Evolutionary conservation across 1,140 invertebrate genomes (phyloP).

Genomic region (Olivierus martensii): DNA sequence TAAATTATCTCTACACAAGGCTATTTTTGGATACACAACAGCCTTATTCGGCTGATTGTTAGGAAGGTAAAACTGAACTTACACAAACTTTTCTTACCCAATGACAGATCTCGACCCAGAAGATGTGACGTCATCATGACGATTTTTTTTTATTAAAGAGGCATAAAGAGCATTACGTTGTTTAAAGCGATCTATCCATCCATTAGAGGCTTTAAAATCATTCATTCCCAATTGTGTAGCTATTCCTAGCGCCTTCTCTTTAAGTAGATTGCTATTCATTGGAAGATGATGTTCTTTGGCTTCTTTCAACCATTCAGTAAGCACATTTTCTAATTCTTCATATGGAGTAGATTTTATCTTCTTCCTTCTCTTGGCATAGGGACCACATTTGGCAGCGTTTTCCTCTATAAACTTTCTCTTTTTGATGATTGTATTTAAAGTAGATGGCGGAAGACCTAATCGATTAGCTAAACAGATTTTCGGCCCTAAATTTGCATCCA

Average conservation of each 20-base stretch:
- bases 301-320: not conserved
- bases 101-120: no score
- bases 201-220: not conserved
- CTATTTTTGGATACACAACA: no score
- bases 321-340: not conserved
- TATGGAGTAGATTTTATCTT: not conserved
- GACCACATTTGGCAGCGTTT: not conserved
- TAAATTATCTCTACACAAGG: no score
- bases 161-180: not conserved
- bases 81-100: no score
- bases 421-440: not conserved
- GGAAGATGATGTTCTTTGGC: not conserved
- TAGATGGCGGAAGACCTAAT: not conserved
- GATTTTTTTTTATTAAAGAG: not conserved
- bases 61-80: no score
- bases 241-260: not conserved
- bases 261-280: not conserved
- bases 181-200: not conserved
- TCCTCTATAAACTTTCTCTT: not conserved
- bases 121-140: no score
- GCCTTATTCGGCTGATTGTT: no score
- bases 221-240: not conserved
- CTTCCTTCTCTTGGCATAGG: not conserved
- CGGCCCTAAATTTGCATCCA: no score
- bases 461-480: not conserved